Evolutionary conservation across 2,888 invertebrate species (phyloP).

Genomic region (Meiosimyza decipiens): DNA sequence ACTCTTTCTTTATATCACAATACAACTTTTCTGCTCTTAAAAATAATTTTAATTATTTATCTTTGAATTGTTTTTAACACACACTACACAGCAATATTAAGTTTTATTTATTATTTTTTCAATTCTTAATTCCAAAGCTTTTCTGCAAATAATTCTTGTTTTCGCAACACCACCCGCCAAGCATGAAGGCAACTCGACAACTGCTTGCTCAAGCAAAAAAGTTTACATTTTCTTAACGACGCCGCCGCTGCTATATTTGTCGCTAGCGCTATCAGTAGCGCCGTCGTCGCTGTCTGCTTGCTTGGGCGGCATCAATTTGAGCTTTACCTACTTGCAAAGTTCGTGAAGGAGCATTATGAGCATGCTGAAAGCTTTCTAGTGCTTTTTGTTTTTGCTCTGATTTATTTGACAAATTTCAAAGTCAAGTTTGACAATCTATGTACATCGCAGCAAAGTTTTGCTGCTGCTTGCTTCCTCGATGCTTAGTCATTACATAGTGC

Average conservation of each 20-base stretch:
- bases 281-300: no score
- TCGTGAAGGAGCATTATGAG: neutral
- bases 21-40: no score
- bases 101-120: neutral
- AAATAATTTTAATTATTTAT: no score
- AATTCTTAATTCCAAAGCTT: conserved; percentile 14
- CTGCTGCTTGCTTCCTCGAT: no score
- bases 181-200: conserved; percentile 61
- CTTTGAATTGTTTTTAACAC: neutral
- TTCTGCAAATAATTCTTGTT: neutral
- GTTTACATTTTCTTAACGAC: neutral
- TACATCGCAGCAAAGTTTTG: neutral
- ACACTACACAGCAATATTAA: neutral
- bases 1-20: no score
- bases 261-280: no score
- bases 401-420: conserved; percentile 41
- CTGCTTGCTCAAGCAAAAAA: conserved; percentile 49
- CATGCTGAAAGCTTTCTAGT: conserved; percentile 13
- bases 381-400: conserved; percentile 16
- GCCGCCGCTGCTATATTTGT: no score
- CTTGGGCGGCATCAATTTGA: no score
- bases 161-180: conserved; percentile 52
- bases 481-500: no score
- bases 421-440: conserved; percentile 44
- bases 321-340: no score